Evolutionary conservation across 1,140 invertebrate genomes (phyloP), one percentile per base, ranked within the genome.

Genomic region (Diabrotica virgifera): DNA sequence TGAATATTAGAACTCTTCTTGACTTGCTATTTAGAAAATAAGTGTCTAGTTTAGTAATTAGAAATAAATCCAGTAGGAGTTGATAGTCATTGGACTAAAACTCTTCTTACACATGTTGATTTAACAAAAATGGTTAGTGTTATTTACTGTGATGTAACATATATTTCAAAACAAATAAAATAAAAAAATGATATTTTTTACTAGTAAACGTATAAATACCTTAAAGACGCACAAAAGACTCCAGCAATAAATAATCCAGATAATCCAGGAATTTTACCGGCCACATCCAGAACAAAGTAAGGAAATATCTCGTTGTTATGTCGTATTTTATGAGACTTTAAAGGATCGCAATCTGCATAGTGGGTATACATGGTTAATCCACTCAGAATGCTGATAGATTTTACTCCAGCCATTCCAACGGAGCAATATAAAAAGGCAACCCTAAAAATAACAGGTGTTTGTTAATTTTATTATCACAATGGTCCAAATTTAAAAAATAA

Each of bases 321-420:
- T 57, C 69, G 51, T 0, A 83, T 75, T 76, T 84, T 82, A 69
- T 84, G 80, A 6, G 83, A 81, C 13, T 77, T 70, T 36, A 91
- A 75, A 0, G 90, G 90, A 79, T 92, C 90, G 76, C 90, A 92
- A 12, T 86, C 80, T 50, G 83, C 77, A 75, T 91, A 92, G n/a
- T 85, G 82, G 0, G 87, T 88, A 71, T 86, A 92, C 68, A 92
- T 86, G 2, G 90, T 84, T n/a, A 92, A 81, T n/a, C 91, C 91
- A 10, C 81, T 85, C 38, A 85, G 82, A 59, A 82, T 81, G 66
- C 75, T 60, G 37, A 82, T 59, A 6, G 80, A 69, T 65, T 83
- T 82, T 71, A 83, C 80, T 5, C 82, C 61, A 52, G 79, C 78
- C 10, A 83, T 79, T 46, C 80, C 80, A 36, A 76, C 56, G n/a